Evolutionary conservation across 2,888 invertebrate genomes (phyloP), one percentile per base, ranked within the genome.

Genomic region (Ophonus ardosiacus): DNA sequence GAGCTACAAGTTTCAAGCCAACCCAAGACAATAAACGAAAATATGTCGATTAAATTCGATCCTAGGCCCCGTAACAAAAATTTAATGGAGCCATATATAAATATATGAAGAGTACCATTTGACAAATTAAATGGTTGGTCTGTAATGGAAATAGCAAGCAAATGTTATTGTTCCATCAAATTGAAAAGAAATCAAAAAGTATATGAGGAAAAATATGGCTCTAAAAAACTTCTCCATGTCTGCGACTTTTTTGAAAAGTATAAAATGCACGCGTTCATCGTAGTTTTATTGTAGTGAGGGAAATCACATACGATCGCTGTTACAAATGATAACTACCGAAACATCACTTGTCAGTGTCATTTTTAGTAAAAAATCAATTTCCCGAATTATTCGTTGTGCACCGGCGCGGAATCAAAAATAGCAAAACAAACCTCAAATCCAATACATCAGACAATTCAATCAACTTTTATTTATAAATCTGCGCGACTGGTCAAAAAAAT

Each of bases 381-480:
- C 40, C 43, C 71, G 71, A 43, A 74, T 74, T 43, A 74, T 74
- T 43, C 43, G 18, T 31, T 68, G 68, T 68, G 68, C 68, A n/a
- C 13, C 68, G 31, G 38, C 68, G 68, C 21, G 38, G 15, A 74
- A 74, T 43, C 43, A 74, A 74, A 74, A 74, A 74, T 43, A 74
- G 71, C 43, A 74, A 74, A 68, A 68, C 68, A 68, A 68, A 68
- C 68, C 68, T 68, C n/a, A 68, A 68, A 74, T 74, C 71, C 71
- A 74, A 80, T 80, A 68, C 56, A 71, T 82, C 68, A 68, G 68
- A 81, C 65, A 71, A 51, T 82, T 68, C 71, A 82, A 82, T 82
- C 82, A 82, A 82, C 82, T 82, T 82, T 68, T 68, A 82, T 71
- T 82, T 82, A 68, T 82, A 51, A 82, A 82, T 68, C 71, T 82